Evolutionary conservation across 2,888 invertebrate genomes (phyloP).

Genomic region (Drosophila silvestris): DNA sequence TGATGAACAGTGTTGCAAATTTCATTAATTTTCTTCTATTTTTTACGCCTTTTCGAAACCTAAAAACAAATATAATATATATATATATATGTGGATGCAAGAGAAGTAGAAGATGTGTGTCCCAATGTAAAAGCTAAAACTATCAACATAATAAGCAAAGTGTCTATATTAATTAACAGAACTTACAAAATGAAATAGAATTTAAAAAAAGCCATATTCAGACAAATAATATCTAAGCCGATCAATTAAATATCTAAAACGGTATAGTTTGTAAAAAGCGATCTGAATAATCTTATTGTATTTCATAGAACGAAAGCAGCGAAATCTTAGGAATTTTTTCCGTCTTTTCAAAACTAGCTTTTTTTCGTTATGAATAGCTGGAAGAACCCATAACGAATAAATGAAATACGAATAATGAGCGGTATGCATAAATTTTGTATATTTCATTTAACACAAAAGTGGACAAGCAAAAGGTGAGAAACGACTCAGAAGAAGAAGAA

Average conservation of each 20-base stretch:
- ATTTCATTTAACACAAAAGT: slow-evolving; percentile 51
- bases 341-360: background rate
- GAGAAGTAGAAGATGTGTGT: background rate
- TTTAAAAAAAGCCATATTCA: background rate
- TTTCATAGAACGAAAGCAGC: background rate
- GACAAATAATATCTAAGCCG: background rate
- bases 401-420: slow-evolving; percentile 36
- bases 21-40: background rate
- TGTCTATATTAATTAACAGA: background rate
- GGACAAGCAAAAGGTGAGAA: slow-evolving; percentile 40
- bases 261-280: background rate
- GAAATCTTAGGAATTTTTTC: background rate
- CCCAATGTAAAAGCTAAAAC: background rate
- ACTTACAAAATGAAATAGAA: background rate
- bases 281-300: background rate
- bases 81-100: background rate
- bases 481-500: slow-evolving; percentile 26
- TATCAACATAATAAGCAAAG: background rate
- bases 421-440: slow-evolving; percentile 42
- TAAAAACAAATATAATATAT: background rate
- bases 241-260: background rate
- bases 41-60: background rate
- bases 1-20: slow-evolving; percentile 21
- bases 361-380: background rate
- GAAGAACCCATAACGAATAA: slow-evolving; percentile 29